phyloP scores from a whole-genome alignment of 1,140 invertebrate species.

The Saccostrea glomerata region DNA sequence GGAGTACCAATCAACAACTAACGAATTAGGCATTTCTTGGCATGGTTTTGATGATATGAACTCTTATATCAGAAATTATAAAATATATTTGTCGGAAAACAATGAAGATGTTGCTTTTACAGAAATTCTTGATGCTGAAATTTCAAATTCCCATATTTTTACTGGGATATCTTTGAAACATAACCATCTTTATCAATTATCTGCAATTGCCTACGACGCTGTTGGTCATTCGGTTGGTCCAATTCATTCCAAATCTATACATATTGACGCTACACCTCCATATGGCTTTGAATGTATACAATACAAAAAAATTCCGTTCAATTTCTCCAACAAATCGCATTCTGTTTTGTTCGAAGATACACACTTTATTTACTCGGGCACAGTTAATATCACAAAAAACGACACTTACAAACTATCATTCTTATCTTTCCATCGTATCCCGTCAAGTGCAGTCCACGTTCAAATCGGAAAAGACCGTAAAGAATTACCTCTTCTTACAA shows the following conservation, averaged over 20 bases:
- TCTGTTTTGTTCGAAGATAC: not conserved
- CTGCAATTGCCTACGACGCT: not conserved
- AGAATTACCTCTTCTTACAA: not conserved
- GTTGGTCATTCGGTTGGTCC: not conserved
- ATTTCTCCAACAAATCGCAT: not conserved
- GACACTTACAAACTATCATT: not conserved
- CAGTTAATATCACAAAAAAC: not conserved
- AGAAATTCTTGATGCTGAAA: not conserved
- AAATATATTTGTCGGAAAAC: not conserved
- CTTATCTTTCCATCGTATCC: not conserved
- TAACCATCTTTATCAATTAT: not conserved
- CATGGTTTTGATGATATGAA: constrained; percentile 19
- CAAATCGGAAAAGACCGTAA: not conserved
- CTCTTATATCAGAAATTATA: not conserved
- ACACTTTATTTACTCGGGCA: not conserved
- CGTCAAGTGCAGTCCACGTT: not conserved
- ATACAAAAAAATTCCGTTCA: not conserved
- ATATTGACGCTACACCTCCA: not conserved
- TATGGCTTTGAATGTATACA: not conserved
- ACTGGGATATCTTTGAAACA: not conserved
- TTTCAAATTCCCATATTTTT: not conserved
- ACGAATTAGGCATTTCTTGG: constrained; percentile 10
- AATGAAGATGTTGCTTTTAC: not conserved
- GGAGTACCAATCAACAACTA: not conserved
- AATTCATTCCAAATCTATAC: not conserved